These are phyloP conservation scores for Leptopterna dolabrata DNA, from an alignment of 2,888 invertebrate genomes.

Conservation along the genomic window DNA sequence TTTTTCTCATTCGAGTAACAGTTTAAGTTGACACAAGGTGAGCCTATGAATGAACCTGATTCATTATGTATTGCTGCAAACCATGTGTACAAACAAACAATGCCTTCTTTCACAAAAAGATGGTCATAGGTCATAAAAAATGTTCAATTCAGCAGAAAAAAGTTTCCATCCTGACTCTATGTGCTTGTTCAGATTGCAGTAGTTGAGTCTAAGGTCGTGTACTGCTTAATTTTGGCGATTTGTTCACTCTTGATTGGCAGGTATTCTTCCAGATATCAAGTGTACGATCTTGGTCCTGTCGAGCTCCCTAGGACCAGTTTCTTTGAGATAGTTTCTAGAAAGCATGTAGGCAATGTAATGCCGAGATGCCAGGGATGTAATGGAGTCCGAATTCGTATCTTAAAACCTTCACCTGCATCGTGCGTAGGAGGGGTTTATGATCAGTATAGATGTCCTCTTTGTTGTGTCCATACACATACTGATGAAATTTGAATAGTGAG, in stretches of 20 bases:
- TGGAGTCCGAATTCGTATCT: background rate
- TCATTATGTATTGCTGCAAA: background rate
- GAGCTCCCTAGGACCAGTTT: background rate
- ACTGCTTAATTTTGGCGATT: background rate
- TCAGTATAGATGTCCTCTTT: background rate
- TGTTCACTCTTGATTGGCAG: constrained; percentile 1
- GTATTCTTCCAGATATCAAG: constrained; percentile 23
- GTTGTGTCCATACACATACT: background rate
- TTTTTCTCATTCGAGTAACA: background rate
- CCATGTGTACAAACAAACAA: background rate
- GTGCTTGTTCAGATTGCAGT: background rate
- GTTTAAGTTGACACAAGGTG: background rate
- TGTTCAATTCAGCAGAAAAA: constrained; percentile 21
- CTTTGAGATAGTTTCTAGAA: constrained; percentile 23
- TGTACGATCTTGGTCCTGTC: constrained; percentile 28
- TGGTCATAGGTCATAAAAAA: constrained; percentile 16
- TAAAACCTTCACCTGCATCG: background rate
- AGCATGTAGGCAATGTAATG: constrained; percentile 28
- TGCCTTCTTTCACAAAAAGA: constrained; percentile 12
- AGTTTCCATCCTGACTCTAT: background rate
- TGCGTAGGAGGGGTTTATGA: no score
- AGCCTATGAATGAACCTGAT: constrained; percentile 20
- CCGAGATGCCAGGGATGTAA: background rate
- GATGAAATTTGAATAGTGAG: no score
- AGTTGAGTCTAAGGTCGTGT: background rate